Conservation (phyloP, 1,140 invertebrate genomes). For the Contarinia nasturtii region DNA sequence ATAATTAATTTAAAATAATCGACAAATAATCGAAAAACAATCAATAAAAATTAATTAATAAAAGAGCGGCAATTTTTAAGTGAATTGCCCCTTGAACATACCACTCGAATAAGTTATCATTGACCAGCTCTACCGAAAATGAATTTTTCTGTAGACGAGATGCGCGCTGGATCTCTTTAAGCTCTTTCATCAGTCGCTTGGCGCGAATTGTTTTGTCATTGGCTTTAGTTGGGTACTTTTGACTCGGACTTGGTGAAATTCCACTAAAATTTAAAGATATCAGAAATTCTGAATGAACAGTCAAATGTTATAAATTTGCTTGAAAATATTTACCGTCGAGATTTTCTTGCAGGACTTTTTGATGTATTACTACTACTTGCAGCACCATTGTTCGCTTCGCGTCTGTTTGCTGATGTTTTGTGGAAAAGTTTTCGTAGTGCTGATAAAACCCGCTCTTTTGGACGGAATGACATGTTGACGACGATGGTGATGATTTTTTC, state of each 20-base stretch:
- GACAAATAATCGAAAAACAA: no score
- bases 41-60: no score
- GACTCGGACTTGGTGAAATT: conserved; percentile 1
- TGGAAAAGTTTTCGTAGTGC: conserved; percentile 58
- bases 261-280: neutral
- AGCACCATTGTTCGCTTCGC: conserved; percentile 6
- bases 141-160: neutral
- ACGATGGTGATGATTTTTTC: no score
- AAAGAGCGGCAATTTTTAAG: no score
- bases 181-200: conserved; percentile 81
- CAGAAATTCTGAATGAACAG: neutral
- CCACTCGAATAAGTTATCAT: conserved; percentile 91
- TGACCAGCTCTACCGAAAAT: conserved; percentile 53
- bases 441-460: conserved; percentile 50
- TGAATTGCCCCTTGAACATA: no score
- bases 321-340: conserved; percentile 6
- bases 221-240: conserved; percentile 7
- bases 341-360: conserved; percentile 38
- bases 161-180: conserved; percentile 57
- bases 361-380: conserved; percentile 20
- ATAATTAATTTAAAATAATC: no score
- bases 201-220: conserved; percentile 41
- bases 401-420: conserved; percentile 28
- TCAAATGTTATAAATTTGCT: neutral
- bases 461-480: conserved; percentile 43